Conservation (phyloP, 2,113 vertebrate genomes). For the Formicarius rufipectus region DNA sequence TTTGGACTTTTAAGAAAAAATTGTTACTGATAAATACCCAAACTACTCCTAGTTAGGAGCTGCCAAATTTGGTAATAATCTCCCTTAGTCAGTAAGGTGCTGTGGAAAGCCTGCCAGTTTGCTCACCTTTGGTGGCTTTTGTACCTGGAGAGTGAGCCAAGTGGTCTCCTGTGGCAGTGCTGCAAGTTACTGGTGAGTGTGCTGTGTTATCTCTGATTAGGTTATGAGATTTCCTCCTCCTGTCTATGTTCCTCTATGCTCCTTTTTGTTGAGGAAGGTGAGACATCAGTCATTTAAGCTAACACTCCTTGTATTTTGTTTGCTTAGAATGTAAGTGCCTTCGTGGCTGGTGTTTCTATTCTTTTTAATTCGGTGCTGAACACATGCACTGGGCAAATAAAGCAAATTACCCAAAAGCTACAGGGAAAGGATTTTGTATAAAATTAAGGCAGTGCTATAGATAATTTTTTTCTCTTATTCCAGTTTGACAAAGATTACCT, state of each 20-base stretch:
- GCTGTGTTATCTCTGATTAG: background rate
- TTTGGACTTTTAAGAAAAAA: background rate
- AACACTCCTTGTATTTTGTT: background rate
- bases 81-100: background rate
- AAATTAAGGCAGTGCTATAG: background rate
- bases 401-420: background rate
- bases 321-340: background rate
- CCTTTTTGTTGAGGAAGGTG: background rate
- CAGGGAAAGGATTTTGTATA: background rate
- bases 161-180: background rate
- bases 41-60: background rate
- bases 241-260: background rate
- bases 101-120: background rate
- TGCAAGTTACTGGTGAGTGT: background rate
- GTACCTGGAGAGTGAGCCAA: background rate
- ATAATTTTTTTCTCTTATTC: background rate
- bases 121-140: background rate
- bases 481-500: constrained; percentile 85
- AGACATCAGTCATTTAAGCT: background rate
- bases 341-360: background rate
- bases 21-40: background rate
- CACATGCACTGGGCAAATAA: background rate
- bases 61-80: background rate
- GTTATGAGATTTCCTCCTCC: background rate
- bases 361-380: background rate